Evolutionary conservation across 2,113 vertebrate species (phyloP).

Genomic region (Donacobius atricapilla): DNA sequence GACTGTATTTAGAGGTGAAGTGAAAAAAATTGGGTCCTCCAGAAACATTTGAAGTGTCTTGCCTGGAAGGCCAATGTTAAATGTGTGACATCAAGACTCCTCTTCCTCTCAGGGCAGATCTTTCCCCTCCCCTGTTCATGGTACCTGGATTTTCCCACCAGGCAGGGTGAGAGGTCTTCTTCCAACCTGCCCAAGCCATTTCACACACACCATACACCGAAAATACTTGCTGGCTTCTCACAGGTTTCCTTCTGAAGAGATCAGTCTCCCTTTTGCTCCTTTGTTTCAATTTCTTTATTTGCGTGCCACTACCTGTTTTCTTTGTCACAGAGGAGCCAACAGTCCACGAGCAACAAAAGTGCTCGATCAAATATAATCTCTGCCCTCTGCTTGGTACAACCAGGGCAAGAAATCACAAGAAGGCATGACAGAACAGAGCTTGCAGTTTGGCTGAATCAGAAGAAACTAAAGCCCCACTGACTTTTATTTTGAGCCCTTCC

Average conservation of each 20-base stretch:
- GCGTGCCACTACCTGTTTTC: not conserved
- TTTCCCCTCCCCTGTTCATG: not conserved
- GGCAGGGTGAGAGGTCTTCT: not conserved
- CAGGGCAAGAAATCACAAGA: not conserved
- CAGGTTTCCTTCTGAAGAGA: not conserved
- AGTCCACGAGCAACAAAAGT: not conserved
- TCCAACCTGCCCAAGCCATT: not conserved
- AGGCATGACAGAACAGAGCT: not conserved
- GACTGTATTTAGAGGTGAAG: not conserved
- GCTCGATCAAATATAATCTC: not conserved
- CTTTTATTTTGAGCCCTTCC: slow-evolving; percentile 23
- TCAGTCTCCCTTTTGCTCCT: not conserved
- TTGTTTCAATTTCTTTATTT: not conserved
- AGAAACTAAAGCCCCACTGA: not conserved
- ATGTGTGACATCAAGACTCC: not conserved
- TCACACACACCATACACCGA: not conserved
- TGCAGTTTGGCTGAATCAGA: not conserved
- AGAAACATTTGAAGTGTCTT: not conserved
- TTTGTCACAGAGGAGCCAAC: not conserved
- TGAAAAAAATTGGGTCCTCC: not conserved
- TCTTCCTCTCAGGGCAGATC: not conserved
- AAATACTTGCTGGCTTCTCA: not conserved
- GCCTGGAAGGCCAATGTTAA: not conserved
- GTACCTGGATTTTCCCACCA: not conserved
- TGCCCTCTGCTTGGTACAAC: not conserved